phyloP scores from a whole-genome alignment of 2,888 invertebrate species.

The Lochmaea crataegi region DNA sequence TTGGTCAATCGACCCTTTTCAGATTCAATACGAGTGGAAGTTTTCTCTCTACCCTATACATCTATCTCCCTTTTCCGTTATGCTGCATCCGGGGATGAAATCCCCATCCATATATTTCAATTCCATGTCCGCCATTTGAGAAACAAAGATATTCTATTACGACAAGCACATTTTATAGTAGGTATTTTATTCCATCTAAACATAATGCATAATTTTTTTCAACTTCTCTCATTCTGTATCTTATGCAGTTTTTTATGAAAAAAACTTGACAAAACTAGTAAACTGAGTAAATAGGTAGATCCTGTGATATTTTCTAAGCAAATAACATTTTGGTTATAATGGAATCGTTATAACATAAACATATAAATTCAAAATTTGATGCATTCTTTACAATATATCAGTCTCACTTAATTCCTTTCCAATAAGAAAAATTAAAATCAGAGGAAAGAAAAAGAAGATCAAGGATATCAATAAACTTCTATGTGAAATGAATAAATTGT shows the following conservation, averaged over 20 bases:
- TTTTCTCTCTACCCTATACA: constrained; percentile 14
- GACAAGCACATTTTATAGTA: neutral
- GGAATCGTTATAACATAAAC: too few relatives aligned
- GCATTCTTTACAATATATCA: too few relatives aligned
- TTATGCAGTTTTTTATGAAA: neutral
- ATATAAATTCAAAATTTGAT: too few relatives aligned
- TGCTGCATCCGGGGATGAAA: constrained; percentile 2
- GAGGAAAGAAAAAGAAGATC: too few relatives aligned
- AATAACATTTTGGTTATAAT: too few relatives aligned
- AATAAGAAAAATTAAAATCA: too few relatives aligned
- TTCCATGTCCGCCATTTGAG: constrained; percentile 11
- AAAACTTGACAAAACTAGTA: too few relatives aligned
- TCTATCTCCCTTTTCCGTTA: constrained; percentile 6
- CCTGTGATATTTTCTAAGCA: too few relatives aligned
- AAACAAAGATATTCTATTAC: neutral
- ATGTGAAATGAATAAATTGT: too few relatives aligned
- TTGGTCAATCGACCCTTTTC: constrained; percentile 30
- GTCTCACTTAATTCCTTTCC: too few relatives aligned
- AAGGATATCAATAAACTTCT: too few relatives aligned
- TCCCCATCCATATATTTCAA: constrained; percentile 9
- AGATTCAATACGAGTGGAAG: constrained; percentile 16
- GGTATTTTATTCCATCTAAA: neutral
- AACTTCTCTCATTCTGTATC: neutral
- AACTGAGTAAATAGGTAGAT: too few relatives aligned
- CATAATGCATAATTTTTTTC: neutral